Base-by-base conservation (phyloP, 2,113 vertebrate species). In the Neolamprologus falcicula region DNA sequence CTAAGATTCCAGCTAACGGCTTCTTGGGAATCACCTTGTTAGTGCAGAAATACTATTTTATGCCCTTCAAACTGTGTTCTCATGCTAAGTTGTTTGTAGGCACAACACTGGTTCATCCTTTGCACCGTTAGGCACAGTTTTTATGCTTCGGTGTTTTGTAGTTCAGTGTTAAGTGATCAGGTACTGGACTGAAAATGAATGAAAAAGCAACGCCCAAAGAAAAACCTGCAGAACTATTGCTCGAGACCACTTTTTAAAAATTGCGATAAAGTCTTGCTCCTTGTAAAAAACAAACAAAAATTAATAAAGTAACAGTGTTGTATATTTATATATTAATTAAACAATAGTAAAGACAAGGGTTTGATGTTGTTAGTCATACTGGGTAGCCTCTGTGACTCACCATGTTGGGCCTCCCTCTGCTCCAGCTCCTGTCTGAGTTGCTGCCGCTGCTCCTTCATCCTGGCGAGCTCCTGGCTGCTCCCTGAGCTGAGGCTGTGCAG, bases 341-440 rank as follows among this genome's bases (percentile, higher is more conserved):
- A 9, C 28, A 4, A 31, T 24, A 50, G 6, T 45, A 68, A 54
- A 26, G 33, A 82, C 33, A 14, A 35, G 3, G 12, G 13, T 78
- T 63, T 78, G 55, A 47, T 73, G 12, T 31, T 3, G 28, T 57
- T 1, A 53, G 33, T 61, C 42, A 31, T 40, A 37, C 31, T 47
- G 1, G 11, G 3, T 55, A 33, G 42, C 21, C 33, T 85, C 55
- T 9, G 13, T 10, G 80, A 92, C 98, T 98, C 95, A 99, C 98
- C 96, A 80, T 97, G 97, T 52, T 92, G 92, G 2, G 92, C 63
- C 88, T 97, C 95, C 86, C 90, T 93, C 78, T 93, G 93, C 80
- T 96, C 96, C 95, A 98, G 96, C 86, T 98, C 97, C 95, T 95
- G 87, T 59, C 94, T 97, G 89, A 98, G 88, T 89, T 91, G 96